Evolutionary conservation across 2,113 vertebrate species (phyloP).

Genomic region (Sturnus vulgaris): DNA sequence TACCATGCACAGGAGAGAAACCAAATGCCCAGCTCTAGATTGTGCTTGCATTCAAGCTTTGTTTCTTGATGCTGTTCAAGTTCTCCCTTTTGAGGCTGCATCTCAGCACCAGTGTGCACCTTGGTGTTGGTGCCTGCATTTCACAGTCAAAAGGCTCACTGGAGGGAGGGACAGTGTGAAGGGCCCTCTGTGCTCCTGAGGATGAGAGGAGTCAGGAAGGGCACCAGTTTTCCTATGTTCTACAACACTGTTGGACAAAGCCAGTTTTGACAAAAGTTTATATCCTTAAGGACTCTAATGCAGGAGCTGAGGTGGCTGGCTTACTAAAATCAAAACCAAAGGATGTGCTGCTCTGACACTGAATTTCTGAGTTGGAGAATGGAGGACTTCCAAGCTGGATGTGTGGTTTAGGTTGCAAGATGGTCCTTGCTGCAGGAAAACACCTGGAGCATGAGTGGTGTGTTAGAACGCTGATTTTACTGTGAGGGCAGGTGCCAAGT

Average conservation of each 20-base stretch:
- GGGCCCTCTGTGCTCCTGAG: neutral
- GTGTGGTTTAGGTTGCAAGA: neutral
- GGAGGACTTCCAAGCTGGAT: neutral
- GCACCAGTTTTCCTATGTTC: neutral
- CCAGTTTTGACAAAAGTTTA: neutral
- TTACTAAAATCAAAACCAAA: neutral
- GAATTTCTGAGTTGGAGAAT: neutral
- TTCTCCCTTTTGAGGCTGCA: neutral
- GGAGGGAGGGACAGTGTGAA: neutral
- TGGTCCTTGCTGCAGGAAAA: neutral
- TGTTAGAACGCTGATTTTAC: neutral
- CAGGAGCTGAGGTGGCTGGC: neutral
- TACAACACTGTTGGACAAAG: neutral
- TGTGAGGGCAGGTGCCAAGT: neutral
- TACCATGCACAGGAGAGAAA: neutral
- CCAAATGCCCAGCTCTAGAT: neutral
- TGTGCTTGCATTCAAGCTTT: fast-evolving
- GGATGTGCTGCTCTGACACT: neutral
- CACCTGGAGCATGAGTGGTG: neutral
- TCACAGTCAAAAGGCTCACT: neutral
- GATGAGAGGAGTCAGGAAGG: neutral
- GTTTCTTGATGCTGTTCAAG: neutral
- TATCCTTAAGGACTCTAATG: neutral
- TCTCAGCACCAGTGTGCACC: neutral
- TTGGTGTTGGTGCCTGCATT: neutral